Conservation (phyloP, 1,140 invertebrate genomes). For the Bradynema listronoti region DNA sequence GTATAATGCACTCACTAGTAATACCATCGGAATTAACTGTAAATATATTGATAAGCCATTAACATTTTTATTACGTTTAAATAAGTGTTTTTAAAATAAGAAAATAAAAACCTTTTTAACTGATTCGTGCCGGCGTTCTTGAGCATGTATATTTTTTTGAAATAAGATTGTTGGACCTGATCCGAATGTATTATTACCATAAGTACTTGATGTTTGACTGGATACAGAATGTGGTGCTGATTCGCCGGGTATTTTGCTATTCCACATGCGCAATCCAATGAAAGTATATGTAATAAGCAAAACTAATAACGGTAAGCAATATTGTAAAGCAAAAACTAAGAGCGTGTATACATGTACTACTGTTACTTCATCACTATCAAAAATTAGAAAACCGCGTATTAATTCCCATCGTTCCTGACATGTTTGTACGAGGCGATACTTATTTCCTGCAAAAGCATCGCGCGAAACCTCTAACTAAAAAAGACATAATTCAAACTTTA, state of each 20-base stretch:
- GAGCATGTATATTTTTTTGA: slow-evolving; percentile 20
- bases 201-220: not conserved
- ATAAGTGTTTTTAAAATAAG: not conserved
- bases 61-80: not conserved
- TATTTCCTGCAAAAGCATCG: too few species aligned
- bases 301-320: slow-evolving; percentile 50
- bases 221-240: not conserved
- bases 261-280: slow-evolving; percentile 56
- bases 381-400: slow-evolving; percentile 27
- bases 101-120: slow-evolving; percentile 47
- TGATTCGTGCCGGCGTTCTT: slow-evolving; percentile 49
- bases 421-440: too few species aligned
- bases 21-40: slow-evolving; percentile 56
- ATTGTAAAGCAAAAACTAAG: slow-evolving; percentile 48
- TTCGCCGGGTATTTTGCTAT: slow-evolving; percentile 49
- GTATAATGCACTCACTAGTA: slow-evolving; percentile 52
- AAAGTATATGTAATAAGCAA: slow-evolving; percentile 53
- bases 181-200: slow-evolving; percentile 10
- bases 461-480: not conserved
- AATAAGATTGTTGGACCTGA: not conserved
- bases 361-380: slow-evolving; percentile 24
- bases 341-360: slow-evolving; percentile 43
- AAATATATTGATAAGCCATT: slow-evolving; percentile 15
- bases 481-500: not conserved
- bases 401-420: slow-evolving; percentile 53